Percentiles rank a stretch among this genome's conserved stretches.
Evolutionary conservation across 1,140 invertebrate species (phyloP).

Genomic region (Drosophila lowei): DNA sequence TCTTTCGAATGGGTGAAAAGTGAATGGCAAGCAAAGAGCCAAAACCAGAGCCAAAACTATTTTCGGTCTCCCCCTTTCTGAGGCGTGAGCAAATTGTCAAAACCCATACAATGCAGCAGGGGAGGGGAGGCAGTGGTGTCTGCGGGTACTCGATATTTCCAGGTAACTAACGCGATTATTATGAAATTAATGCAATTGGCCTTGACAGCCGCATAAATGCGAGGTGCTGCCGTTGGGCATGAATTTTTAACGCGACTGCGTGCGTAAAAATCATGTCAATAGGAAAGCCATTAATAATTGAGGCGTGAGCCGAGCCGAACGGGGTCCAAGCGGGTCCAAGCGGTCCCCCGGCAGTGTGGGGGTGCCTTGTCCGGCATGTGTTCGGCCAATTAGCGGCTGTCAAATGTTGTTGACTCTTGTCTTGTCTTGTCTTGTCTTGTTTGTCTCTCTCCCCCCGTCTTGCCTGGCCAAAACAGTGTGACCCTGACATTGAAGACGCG

Average conservation of each 20-base stretch:
- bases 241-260: constrained; percentile 46
- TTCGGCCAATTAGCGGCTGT: constrained; percentile 76
- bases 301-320: constrained; percentile 48
- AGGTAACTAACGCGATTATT: constrained; percentile 58
- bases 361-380: constrained; percentile 51
- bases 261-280: constrained; percentile 77
- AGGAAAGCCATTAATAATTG: constrained; percentile 71
- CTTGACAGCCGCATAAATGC: constrained; percentile 64
- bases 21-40: constrained; percentile 59
- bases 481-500: constrained; percentile 52
- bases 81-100: constrained; percentile 66
- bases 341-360: constrained; percentile 30
- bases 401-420: constrained; percentile 72
- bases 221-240: constrained; percentile 13
- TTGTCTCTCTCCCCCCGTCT: background rate
- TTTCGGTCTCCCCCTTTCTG: constrained; percentile 42
- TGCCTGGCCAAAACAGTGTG: constrained; percentile 15
- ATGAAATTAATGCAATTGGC: constrained; percentile 76
- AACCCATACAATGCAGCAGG: constrained; percentile 42
- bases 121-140: no score
- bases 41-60: constrained; percentile 57
- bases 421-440: constrained; percentile 8
- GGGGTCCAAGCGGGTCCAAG: no score
- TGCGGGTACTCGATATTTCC: constrained; percentile 13
- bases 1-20: constrained; percentile 67